phyloP scores from a whole-genome alignment of 2,888 invertebrate genomes.

The Helicoverpa assulta region DNA sequence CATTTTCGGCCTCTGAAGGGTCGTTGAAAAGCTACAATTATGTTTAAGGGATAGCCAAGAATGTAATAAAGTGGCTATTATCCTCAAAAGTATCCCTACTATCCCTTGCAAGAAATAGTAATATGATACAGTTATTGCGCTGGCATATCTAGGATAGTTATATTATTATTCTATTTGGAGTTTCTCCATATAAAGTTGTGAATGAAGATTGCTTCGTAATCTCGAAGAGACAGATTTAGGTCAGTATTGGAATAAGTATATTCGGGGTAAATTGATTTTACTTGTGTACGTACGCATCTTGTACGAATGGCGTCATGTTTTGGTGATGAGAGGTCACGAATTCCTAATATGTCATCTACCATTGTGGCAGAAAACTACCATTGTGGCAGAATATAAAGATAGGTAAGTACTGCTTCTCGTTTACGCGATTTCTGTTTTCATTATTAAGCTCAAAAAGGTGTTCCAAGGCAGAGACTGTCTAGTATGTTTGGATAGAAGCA shows the following conservation, averaged over 20 bases:
- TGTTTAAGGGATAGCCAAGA: slow-evolving; percentile 30
- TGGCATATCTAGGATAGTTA: slow-evolving; percentile 30
- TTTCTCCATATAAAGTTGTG: slow-evolving; percentile 20
- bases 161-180: slow-evolving; percentile 46
- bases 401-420: no score
- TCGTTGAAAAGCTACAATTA: slow-evolving; percentile 32
- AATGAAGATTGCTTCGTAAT: slow-evolving; percentile 35
- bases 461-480: no score
- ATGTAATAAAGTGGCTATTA: slow-evolving; percentile 43
- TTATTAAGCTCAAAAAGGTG: no score
- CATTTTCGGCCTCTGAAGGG: not conserved
- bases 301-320: not conserved
- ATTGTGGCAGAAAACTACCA: no score
- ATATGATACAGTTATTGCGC: slow-evolving; percentile 47
- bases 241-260: slow-evolving; percentile 4
- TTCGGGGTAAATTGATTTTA: not conserved
- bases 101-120: slow-evolving; percentile 26
- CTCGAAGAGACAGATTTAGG: slow-evolving; percentile 7
- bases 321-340: not conserved
- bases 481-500: no score
- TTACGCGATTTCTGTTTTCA: no score
- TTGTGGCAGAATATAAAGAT: no score
- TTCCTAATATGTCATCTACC: no score
- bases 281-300: not conserved
- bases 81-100: slow-evolving; percentile 23